These are phyloP conservation scores for Peromyscus maniculatus DNA, from an alignment of 2,113 vertebrate species.

Conservation along the genomic window DNA sequence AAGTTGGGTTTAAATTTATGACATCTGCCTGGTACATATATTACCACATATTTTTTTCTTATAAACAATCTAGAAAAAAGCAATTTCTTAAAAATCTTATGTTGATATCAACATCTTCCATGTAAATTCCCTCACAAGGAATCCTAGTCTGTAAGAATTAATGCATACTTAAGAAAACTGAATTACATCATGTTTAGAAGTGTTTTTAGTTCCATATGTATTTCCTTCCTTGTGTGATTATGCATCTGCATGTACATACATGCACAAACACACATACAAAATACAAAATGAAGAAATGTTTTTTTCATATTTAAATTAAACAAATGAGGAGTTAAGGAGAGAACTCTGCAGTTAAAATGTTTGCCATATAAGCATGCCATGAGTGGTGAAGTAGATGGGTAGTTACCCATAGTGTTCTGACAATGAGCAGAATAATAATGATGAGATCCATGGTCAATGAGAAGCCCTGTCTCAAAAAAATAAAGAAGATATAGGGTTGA, in stretches of 20 bases:
- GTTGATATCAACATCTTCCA: not conserved
- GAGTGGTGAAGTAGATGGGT: too few species aligned
- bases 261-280: not conserved
- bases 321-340: not conserved
- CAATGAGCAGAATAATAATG: not conserved
- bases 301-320: not conserved
- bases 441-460: not conserved
- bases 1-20: constrained; percentile 3
- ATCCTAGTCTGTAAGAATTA: not conserved
- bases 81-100: constrained; percentile 4
- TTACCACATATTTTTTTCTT: not conserved
- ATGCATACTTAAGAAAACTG: not conserved
- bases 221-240: not conserved
- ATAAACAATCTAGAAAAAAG: not conserved
- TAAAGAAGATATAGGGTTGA: too few species aligned
- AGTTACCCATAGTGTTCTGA: not conserved
- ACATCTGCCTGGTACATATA: constrained; percentile 10
- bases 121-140: not conserved
- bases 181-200: not conserved
- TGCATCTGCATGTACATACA: not conserved
- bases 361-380: not conserved
- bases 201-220: not conserved
- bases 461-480: not conserved
- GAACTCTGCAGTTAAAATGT: not conserved
- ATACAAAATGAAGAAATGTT: not conserved